Conservation (phyloP, 2,888 invertebrate genomes). For the Phlogophora meticulosa region DNA sequence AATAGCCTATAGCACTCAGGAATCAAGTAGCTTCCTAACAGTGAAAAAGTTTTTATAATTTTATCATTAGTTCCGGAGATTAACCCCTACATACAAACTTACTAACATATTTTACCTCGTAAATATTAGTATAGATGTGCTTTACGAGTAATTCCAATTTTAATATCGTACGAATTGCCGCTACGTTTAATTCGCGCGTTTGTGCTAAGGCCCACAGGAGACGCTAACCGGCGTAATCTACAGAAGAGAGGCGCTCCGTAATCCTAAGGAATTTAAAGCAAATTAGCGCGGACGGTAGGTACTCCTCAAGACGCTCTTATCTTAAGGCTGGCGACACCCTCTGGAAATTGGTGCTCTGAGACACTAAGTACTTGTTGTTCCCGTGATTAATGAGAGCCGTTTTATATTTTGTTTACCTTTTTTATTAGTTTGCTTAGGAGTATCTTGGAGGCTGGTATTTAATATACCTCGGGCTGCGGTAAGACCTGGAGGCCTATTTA, state of each 20-base stretch:
- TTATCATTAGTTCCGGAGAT: no score
- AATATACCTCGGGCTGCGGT: neutral
- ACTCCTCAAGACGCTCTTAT: conserved; percentile 71
- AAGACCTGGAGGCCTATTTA: no score
- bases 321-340: conserved; percentile 66
- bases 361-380: conserved; percentile 49
- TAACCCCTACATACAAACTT: no score
- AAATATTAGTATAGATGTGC: no score
- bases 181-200: conserved; percentile 26
- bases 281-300: conserved; percentile 74
- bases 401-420: conserved; percentile 32
- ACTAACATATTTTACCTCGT: no score
- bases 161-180: no score
- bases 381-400: conserved; percentile 53
- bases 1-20: no score
- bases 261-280: conserved; percentile 79
- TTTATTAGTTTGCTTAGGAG: conserved; percentile 18
- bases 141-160: no score
- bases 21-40: no score
- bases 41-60: no score
- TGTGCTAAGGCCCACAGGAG: conserved; percentile 20
- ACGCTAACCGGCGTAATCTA: conserved; percentile 66
- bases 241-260: conserved; percentile 63
- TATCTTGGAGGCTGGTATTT: neutral
- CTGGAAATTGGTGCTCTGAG: conserved; percentile 54